phyloP scores from a whole-genome alignment of 1,140 invertebrate genomes.

The Monochamus saltuarius region DNA sequence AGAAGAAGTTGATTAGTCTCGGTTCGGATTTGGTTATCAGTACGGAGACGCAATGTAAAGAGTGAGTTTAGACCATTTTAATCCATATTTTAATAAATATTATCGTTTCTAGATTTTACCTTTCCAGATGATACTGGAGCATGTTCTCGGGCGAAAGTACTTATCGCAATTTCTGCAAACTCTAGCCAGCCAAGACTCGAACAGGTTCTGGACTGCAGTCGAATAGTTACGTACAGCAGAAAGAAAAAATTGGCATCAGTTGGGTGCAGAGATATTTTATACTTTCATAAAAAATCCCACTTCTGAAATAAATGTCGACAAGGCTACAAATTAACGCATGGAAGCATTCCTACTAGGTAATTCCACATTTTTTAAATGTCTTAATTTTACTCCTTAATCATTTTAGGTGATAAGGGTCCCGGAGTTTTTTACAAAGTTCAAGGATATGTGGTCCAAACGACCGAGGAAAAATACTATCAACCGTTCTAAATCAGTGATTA shows the following conservation, averaged over 20 bases:
- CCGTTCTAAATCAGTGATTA: conserved; percentile 84
- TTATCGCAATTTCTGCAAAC: conserved; percentile 80
- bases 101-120: conserved; percentile 57
- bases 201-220: conserved; percentile 85
- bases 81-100: neutral
- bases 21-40: conserved; percentile 77
- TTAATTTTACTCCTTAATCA: too few relatives aligned
- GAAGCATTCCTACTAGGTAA: conserved; percentile 74
- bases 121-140: conserved; percentile 67
- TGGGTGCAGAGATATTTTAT: conserved; percentile 89
- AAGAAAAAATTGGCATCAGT: conserved; percentile 76
- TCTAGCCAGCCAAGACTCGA: conserved; percentile 74
- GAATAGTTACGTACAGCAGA: conserved; percentile 77
- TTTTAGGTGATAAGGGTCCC: conserved; percentile 77
- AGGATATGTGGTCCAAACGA: conserved; percentile 70
- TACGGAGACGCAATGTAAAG: conserved; percentile 44
- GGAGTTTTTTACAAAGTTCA: conserved; percentile 88
- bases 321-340: conserved; percentile 76
- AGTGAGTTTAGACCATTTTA: conserved; percentile 20
- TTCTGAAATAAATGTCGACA: conserved; percentile 77
- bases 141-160: conserved; percentile 69
- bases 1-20: conserved; percentile 72
- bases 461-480: conserved; percentile 87
- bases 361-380: neutral
- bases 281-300: conserved; percentile 79